Base-by-base conservation (phyloP, 1,140 invertebrate genomes). In the Papilio dardanus region DNA sequence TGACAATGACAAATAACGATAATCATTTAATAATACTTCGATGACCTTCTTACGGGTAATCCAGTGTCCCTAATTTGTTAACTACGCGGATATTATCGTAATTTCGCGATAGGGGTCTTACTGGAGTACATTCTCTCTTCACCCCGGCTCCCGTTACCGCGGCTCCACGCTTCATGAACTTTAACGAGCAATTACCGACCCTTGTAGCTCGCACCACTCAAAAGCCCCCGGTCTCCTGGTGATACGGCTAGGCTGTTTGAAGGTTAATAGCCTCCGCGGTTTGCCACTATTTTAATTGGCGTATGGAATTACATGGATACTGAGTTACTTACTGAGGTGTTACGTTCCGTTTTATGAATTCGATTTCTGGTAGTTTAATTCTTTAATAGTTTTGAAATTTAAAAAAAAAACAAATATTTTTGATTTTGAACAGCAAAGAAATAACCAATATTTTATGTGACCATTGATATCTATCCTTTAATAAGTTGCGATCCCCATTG, bases 151-250 rank as follows among this genome's bases (percentile, higher is more conserved):
- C n/a, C 30, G 76, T 35, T 66, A 76, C 62, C 74, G 46, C 65
- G 71, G 75, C 66, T 75, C 67, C 79, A 83, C 77, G 84, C 80
- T 80, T 82, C 88, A 85, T 90, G 86, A 85, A 88, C 79, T 86
- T 90, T 90, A 90, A 89, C 87, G 88, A 89, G 84, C 87, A 87
- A 91, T 89, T 89, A 91, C 84, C 79, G 81, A 83, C 87, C 86
- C 86, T 83, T 83, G 82, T 83, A 82, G 66, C 80, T 80, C 86
- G 79, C 80, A 85, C 82, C 80, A 84, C 82, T 86, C 85, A 77
- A 86, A 79, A 83, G 78, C 79, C 83, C 76, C 81, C 81, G 82
- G 79, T 83, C 76, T 82, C 82, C 79, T 79, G 76, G 80, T 86
- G 80, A 79, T 81, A 81, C 76, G 74, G 71, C 68, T 71, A 75